Percentiles rank a stretch among this genome's conserved stretches.
phyloP scores from a whole-genome alignment of 1,140 invertebrate species.

The Schlechtendalia chinensis region DNA sequence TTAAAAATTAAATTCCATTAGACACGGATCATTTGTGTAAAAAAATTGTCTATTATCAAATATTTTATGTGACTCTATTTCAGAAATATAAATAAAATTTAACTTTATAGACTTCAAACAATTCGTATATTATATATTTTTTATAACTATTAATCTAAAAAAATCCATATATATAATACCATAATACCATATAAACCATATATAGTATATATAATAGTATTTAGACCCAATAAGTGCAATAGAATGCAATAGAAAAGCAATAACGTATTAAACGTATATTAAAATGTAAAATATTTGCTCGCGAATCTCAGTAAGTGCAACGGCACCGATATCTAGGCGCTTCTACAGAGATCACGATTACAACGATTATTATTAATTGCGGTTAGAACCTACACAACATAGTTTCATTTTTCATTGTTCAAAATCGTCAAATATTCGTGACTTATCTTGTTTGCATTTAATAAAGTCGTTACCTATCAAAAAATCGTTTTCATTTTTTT shows the following conservation, averaged over 20 bases:
- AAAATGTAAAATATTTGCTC: neutral
- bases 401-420: slow-evolving; percentile 19
- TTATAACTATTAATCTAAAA: no score
- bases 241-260: no score
- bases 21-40: neutral
- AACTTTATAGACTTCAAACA: neutral
- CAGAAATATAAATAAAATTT: neutral
- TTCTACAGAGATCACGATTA: slow-evolving; percentile 5
- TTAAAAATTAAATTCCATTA: neutral
- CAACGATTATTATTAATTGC: slow-evolving; percentile 1
- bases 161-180: no score
- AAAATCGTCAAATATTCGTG: slow-evolving; percentile 20
- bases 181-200: no score
- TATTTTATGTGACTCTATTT: neutral
- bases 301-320: neutral
- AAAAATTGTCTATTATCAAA: neutral
- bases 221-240: no score
- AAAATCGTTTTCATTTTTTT: neutral
- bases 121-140: no score
- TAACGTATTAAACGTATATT: no score
- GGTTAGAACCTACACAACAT: neutral
- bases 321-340: neutral
- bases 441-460: neutral
- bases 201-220: no score
- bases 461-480: neutral